Evolutionary conservation across 2,888 invertebrate genomes (phyloP).

Genomic region (Pristionchus exspectatus): DNA sequence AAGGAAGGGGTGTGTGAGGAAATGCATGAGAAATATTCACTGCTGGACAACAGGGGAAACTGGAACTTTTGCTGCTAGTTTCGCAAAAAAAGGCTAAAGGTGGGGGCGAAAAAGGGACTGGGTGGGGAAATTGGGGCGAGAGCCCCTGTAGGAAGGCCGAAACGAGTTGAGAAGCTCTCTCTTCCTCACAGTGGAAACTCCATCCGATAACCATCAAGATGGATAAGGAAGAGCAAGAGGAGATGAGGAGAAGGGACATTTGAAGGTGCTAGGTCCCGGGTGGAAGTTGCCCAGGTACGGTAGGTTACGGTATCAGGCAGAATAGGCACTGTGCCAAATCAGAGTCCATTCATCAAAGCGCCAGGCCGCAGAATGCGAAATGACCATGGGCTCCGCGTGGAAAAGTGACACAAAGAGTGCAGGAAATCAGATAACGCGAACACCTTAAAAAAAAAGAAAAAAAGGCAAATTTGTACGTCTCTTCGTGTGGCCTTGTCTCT

Average conservation of each 20-base stretch:
- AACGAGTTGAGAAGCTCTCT: constrained; percentile 26
- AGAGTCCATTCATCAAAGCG: not conserved
- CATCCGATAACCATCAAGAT: not conserved
- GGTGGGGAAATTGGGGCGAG: not conserved
- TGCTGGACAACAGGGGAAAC: not conserved
- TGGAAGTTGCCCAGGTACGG: not conserved
- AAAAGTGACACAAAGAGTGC: not conserved
- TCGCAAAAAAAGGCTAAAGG: not conserved
- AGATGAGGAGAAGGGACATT: not conserved
- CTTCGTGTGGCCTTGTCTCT: no score
- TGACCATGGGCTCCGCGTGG: not conserved
- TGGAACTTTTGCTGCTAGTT: constrained; percentile 15
- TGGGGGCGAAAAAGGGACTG: not conserved
- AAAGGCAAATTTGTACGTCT: not conserved
- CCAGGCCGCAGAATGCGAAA: constrained; percentile 14
- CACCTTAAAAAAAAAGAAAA: not conserved
- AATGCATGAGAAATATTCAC: constrained; percentile 37
- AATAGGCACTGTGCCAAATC: not conserved
- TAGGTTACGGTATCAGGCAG: not conserved
- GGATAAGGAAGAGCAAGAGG: not conserved
- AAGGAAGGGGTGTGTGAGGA: not conserved
- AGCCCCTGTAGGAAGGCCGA: not conserved
- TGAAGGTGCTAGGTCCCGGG: not conserved
- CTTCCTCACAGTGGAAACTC: constrained; percentile 22
- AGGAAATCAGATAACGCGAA: not conserved